A percentile compares a stretch with the other conserved stretches of the same genome.
These are phyloP conservation scores for Catocala fraxini DNA, from an alignment of 2,888 invertebrate species.

Conservation along the genomic window DNA sequence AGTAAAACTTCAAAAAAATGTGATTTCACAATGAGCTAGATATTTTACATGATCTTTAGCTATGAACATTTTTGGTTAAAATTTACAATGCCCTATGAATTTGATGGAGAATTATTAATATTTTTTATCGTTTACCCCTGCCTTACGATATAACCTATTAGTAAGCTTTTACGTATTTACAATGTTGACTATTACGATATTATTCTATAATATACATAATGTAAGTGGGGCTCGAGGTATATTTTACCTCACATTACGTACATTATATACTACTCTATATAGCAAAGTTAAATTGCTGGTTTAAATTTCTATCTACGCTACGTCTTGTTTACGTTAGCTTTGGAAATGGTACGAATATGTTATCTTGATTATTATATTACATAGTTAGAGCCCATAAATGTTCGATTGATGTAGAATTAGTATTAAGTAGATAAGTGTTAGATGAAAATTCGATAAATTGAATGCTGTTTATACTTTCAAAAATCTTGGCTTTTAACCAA, in stretches of 20 bases:
- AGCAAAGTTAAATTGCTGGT: constrained; percentile 38
- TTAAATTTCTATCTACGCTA: constrained; percentile 43
- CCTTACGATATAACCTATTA: constrained; percentile 72
- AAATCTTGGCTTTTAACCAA: constrained; percentile 37
- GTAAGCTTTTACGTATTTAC: constrained; percentile 85
- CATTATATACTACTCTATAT: constrained; percentile 31
- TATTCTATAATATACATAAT: constrained; percentile 62
- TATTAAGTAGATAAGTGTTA: constrained; percentile 77
- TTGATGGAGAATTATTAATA: constrained; percentile 66
- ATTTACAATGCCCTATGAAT: constrained; percentile 60
- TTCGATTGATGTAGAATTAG: constrained; percentile 77
- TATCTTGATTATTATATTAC: constrained; percentile 54
- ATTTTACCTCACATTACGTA: constrained; percentile 50
- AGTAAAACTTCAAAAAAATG: constrained; percentile 43
- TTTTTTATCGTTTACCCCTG: constrained; percentile 83
- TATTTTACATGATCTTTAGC: constrained; percentile 59
- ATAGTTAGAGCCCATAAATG: constrained; percentile 68
- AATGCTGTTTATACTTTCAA: constrained; percentile 57
- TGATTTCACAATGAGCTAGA: constrained; percentile 60
- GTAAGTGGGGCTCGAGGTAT: constrained; percentile 62
- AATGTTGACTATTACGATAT: constrained; percentile 85
- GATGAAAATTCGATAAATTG: constrained; percentile 65
- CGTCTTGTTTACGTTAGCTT: constrained; percentile 49
- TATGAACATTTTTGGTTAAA: constrained; percentile 61
- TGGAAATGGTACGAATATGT: constrained; percentile 49